These are phyloP conservation scores for Mus caroli DNA, from an alignment of 2,797 vertebrate species.

Conservation along the genomic window DNA sequence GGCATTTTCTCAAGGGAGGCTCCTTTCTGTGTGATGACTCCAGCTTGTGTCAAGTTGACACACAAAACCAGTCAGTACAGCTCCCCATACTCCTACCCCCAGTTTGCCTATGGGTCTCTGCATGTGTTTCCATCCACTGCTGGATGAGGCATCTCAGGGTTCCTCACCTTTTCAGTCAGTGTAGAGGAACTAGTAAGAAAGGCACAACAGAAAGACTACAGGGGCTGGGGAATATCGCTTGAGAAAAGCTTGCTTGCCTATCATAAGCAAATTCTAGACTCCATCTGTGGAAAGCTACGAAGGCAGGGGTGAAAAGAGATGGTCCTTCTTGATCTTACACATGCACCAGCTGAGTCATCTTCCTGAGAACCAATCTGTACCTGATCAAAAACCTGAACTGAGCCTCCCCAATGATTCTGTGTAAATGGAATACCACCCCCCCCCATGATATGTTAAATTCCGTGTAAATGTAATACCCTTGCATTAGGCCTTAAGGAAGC, in stretches of 20 bases:
- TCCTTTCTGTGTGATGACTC: no score
- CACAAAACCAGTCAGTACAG: no score
- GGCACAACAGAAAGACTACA: background rate
- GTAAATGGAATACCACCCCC: background rate
- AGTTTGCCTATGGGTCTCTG: background rate
- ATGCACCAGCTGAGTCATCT: slow-evolving; percentile 1
- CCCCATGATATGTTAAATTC: background rate
- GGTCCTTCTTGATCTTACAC: slow-evolving; percentile 38
- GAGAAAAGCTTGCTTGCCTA: background rate
- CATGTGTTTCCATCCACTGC: background rate
- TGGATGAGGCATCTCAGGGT: background rate
- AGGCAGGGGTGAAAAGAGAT: background rate
- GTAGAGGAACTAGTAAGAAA: background rate
- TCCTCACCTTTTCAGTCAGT: background rate
- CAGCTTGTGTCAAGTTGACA: no score
- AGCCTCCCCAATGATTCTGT: background rate
- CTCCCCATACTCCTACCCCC: no score
- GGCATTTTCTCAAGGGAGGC: no score
- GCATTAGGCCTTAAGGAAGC: background rate
- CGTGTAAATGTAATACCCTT: background rate
- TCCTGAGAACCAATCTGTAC: slow-evolving; percentile 56
- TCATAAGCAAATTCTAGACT: background rate
- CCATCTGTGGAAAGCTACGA: background rate
- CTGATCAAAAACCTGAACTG: background rate
- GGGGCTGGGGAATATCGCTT: background rate